Conservation (phyloP, 2,888 invertebrate genomes). For the Torymus texanus region DNA sequence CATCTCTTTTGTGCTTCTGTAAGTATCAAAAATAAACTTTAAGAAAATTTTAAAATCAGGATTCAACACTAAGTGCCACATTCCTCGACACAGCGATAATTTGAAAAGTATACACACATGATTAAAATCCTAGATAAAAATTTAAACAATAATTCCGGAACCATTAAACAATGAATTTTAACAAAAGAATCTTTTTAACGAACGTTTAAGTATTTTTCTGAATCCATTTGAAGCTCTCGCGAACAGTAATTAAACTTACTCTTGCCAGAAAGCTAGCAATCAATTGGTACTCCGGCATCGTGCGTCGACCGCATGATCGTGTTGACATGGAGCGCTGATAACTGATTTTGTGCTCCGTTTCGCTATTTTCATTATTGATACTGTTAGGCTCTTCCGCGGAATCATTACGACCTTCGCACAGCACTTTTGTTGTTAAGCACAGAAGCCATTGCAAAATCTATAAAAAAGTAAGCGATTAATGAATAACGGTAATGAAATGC, state of each 20-base stretch:
- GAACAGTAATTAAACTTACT: slow-evolving; percentile 79
- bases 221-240: slow-evolving; percentile 81
- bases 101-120: slow-evolving; percentile 23
- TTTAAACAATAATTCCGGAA: slow-evolving; percentile 7
- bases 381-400: slow-evolving; percentile 22
- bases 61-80: slow-evolving; percentile 21
- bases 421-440: slow-evolving; percentile 84
- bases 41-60: slow-evolving; percentile 39
- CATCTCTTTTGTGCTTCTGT: slow-evolving; percentile 59
- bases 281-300: slow-evolving; percentile 83
- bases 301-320: slow-evolving; percentile 77
- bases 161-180: slow-evolving; percentile 3
- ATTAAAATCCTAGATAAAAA: slow-evolving; percentile 7
- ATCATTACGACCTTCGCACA: slow-evolving; percentile 79
- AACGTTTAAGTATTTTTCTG: slow-evolving; percentile 68
- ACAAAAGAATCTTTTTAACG: slow-evolving; percentile 24
- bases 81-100: slow-evolving; percentile 16
- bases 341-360: slow-evolving; percentile 38
- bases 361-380: slow-evolving; percentile 18
- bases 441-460: slow-evolving; percentile 86
- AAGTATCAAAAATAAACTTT: slow-evolving; percentile 67
- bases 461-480: slow-evolving; percentile 48
- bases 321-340: slow-evolving; percentile 64
- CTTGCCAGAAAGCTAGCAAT: slow-evolving; percentile 83
- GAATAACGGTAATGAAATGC: neutral